Evolutionary conservation across 1,140 invertebrate species (phyloP).

Genomic region (Bactericera cockerelli): DNA sequence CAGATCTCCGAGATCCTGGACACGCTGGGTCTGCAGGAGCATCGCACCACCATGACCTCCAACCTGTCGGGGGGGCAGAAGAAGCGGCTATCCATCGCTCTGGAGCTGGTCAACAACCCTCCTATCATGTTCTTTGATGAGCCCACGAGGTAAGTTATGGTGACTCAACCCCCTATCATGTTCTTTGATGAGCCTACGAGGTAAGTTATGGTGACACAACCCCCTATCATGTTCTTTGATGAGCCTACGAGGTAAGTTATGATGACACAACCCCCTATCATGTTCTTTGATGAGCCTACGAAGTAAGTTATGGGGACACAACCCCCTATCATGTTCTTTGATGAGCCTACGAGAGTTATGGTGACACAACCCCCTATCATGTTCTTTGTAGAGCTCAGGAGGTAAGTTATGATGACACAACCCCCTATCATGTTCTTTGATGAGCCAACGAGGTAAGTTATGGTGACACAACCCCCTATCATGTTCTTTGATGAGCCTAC

Average conservation of each 20-base stretch:
- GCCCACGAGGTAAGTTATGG: constrained; percentile 62
- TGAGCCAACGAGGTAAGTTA: too few species aligned
- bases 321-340: too few species aligned
- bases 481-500: too few species aligned
- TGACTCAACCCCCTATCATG: constrained; percentile 28
- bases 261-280: constrained; percentile 2
- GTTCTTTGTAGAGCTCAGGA: too few species aligned
- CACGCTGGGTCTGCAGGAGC: constrained; percentile 70
- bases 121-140: constrained; percentile 97
- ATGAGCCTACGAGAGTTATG: too few species aligned
- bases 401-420: too few species aligned
- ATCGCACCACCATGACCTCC: constrained; percentile 71
- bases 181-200: constrained; percentile 95
- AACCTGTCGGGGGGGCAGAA: constrained; percentile 90
- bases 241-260: too few species aligned
- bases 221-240: too few species aligned
- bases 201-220: too few species aligned
- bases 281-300: constrained; percentile 94
- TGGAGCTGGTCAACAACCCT: constrained; percentile 91
- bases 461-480: too few species aligned
- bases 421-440: too few species aligned
- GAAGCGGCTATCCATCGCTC: constrained; percentile 88
- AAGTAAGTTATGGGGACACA: constrained; percentile 40
- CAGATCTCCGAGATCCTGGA: constrained; percentile 83
- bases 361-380: too few species aligned